Evolutionary conservation across 1,140 invertebrate genomes (phyloP), one percentile per base, ranked within the genome.

Genomic region (Drosophila subobscura): DNA sequence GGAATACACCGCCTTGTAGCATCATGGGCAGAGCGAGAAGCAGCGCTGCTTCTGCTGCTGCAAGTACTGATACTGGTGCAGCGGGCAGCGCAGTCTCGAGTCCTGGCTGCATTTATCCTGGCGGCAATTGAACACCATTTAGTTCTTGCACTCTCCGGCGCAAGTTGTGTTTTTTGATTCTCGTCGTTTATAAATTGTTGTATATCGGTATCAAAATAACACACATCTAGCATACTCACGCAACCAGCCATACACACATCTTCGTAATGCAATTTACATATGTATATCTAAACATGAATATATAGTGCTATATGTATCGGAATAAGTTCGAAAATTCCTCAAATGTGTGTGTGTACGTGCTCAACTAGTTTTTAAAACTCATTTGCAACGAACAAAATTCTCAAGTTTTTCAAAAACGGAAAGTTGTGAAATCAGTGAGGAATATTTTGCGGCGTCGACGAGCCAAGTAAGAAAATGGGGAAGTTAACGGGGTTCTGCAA

Each of bases 91-190:
- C 64, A 49, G 60, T 37, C 50, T 61, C 60, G 51, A 47, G 78
- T 86, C 83, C 83, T 88, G 78, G 75, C 79, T 89, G 85, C 85
- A 88, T 83, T 79, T 89, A 74, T 89, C 79, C 83, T 86, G 74
- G 79, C 83, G 74, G 83, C 83, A 83, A 67, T 85, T 79, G 78
- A 79, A 72, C 70, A 76, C 77, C 90, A 91, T 91, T 91, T 91
- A 91, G 90, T 91, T 91, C 90, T 91, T 91, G 90, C 90, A 91
- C 90, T 91, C 90, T 91, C 79, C 80, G 78, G 81, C 79, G 90
- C 90, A 91, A 91, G 90, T 91, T 91, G 90, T 90, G 86, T 91
- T 91, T 91, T 90, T 90, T 88, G 88, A 88, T 89, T 86, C 77
- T 86, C 81, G 81, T 78, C 81, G 81, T 86, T 86, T 86, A 85